Conservation (phyloP, 2,888 invertebrate genomes). For the Neoaliturus tenellus region DNA sequence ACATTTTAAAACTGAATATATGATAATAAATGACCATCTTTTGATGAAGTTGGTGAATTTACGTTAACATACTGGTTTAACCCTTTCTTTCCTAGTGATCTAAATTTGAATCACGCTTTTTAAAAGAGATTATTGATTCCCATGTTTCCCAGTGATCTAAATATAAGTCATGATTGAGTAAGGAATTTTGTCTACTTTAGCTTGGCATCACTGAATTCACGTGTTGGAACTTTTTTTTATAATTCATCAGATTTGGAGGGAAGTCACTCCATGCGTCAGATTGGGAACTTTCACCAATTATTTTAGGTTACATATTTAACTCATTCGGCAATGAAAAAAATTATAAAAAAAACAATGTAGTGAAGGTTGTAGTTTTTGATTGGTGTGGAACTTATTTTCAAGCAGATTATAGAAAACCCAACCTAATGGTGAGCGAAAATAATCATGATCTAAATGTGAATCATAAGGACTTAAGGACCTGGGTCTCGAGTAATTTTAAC, state of each 20-base stretch:
- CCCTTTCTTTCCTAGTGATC: slow-evolving; percentile 39
- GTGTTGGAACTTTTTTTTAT: background rate
- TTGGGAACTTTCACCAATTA: slow-evolving; percentile 20
- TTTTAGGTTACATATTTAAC: slow-evolving; percentile 20
- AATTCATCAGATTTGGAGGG: slow-evolving; percentile 20
- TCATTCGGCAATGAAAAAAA: slow-evolving; percentile 17
- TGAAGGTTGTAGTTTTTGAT: background rate
- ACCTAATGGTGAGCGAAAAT: slow-evolving; percentile 1
- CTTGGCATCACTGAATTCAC: slow-evolving; percentile 42
- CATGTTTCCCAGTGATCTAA: slow-evolving; percentile 41
- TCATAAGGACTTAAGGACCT: slow-evolving; percentile 17
- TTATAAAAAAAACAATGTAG: background rate
- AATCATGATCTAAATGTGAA: slow-evolving; percentile 31
- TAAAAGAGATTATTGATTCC: slow-evolving; percentile 11
- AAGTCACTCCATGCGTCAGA: background rate
- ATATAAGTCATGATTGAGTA: slow-evolving; percentile 34
- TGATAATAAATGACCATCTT: no score
- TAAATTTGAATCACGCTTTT: slow-evolving; percentile 39
- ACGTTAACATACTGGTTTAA: no score
- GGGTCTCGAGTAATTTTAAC: background rate
- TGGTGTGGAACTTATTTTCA: slow-evolving; percentile 4
- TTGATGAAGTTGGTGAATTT: no score
- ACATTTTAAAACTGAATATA: no score
- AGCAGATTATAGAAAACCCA: background rate
- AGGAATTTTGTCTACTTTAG: slow-evolving; percentile 10